Base-by-base conservation (phyloP, 2,113 vertebrate species). In the Trichomycterus rosablanca region DNA sequence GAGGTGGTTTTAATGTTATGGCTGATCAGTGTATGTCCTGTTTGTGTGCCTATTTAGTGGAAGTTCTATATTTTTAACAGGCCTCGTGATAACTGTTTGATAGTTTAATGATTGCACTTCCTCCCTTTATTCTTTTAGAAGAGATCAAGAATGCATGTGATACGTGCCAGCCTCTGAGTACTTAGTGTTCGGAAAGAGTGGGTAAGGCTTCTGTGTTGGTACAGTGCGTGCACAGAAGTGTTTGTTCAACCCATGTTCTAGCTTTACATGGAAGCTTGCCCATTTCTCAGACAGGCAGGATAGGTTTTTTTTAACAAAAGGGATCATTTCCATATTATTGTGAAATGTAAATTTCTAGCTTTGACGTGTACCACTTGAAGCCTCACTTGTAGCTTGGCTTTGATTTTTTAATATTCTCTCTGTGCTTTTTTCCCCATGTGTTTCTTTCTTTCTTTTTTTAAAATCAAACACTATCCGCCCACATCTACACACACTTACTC, bases 301-400 rank as follows among this genome's bases (percentile, higher is more conserved):
- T 46, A 2, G 9, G 7, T 26, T 24, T 35, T 35, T 24, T 18
- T 63, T 24, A 22, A 40, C 19, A 14, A 30, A 40, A 14, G 10
- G 5, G 28, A 40, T 51, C 9, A 58, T 64, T 67, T 63, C 54
- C 60, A 56, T 57, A 44, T 46, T 30, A 28, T 18, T 43, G 20
- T 19, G 43, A n/a, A 26, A 69, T 54, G 8, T 20, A 50, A 66
- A 51, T 3, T 10, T 20, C 22, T 42, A 44, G 10, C 48, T 74
- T 72, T 74, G 57, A 76, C 43, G 44, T 53, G 43, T 66, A 43
- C 37, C 16, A 51, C 50, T 48, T 35, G 1, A 45, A n/a, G n/a
- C n/a, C 53, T 34, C 66, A 49, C 20, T 32, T 44, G 56, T 16
- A 4, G 39, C 26, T 34, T 23, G 12, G 53, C 14, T 58, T 51